A percentile compares a stretch with the other conserved stretches of the same genome.
Evolutionary conservation across 1,140 invertebrate genomes (phyloP).

Genomic region (Gryllus bimaculatus): DNA sequence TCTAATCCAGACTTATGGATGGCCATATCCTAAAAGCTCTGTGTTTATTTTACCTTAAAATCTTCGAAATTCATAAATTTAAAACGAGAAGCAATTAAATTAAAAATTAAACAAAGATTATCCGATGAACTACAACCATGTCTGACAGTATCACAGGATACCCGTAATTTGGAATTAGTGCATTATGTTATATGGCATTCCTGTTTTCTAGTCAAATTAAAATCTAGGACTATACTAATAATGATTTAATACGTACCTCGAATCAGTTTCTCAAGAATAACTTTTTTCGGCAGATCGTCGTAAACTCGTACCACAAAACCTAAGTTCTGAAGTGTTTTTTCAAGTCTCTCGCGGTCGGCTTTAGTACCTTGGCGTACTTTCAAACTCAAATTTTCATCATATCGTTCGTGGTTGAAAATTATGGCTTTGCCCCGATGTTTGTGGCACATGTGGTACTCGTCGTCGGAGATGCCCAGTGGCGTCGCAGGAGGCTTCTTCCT

Average conservation of each 20-base stretch:
- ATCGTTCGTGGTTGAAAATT: slow-evolving; percentile 38
- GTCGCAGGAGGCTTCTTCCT: background rate
- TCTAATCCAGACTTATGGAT: too few species aligned
- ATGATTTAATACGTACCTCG: slow-evolving; percentile 17
- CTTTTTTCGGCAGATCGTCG: slow-evolving; percentile 8
- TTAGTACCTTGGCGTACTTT: background rate
- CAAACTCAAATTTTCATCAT: background rate
- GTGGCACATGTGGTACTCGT: slow-evolving; percentile 42
- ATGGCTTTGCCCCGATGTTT: slow-evolving; percentile 39
- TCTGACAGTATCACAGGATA: too few species aligned
- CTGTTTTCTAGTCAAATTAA: too few species aligned
- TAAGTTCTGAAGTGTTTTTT: background rate
- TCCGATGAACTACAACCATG: too few species aligned
- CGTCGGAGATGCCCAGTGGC: slow-evolving; percentile 24
- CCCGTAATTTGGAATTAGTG: too few species aligned
- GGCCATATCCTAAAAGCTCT: too few species aligned
- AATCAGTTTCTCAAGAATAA: background rate
- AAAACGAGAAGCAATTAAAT: too few species aligned
- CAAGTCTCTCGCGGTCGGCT: background rate
- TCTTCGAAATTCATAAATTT: too few species aligned
- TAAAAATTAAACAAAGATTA: too few species aligned
- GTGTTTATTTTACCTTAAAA: too few species aligned
- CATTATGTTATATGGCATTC: too few species aligned
- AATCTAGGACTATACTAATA: slow-evolving; percentile 6
- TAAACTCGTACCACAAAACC: background rate